Base-by-base conservation (phyloP, 2,797 vertebrate species). In the Melanogrammus aeglefinus region DNA sequence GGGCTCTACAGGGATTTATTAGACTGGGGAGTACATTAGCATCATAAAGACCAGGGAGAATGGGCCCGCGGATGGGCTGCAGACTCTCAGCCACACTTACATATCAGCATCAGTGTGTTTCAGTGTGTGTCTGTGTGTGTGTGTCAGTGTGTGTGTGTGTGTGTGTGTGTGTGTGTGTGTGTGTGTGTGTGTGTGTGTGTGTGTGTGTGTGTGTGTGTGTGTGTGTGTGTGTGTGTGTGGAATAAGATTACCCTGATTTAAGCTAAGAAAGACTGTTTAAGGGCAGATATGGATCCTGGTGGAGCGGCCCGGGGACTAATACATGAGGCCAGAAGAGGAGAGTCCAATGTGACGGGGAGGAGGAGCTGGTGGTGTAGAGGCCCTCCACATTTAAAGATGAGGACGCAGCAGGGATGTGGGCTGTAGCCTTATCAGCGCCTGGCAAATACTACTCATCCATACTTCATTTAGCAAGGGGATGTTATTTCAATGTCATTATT, bases 1-100 rank as follows among this genome's bases (percentile, higher is more conserved):
- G 88, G 90, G 91, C 92, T 94, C 93, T 93, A 91, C 88, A 87
- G 94, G 92, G 93, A 94, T 94, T 95, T 95, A 95, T 95, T 95
- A 94, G 93, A 93, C 91, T 83, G 80, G 89, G 92, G 91, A 94
- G 93, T 91, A 93, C 90, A 95, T 95, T 95, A 94, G 93, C 94
- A 94, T 94, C 92, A 95, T 94, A 95, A 94, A 95, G 94, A 92
- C 88, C 87, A 78, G 76, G 83, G 88, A 90, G 92, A 95, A 93
- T 92, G 90, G 92, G 88, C 83, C 86, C 80, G 86, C 84, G 83
- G 90, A 90, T 91, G 90, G 87, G 88, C 91, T 85, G 86, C 86
- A 90, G 83, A 89, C 87, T 85, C 88, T 87, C 13, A 72, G 88
- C 84, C 83, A 89, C 87, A 88, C 86, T 90, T 87, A 78, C 86